A percentile compares a stretch with the other conserved stretches of the same genome.
Evolutionary conservation across 2,888 invertebrate species (phyloP).

Genomic region (Gnatocerus cornutus): DNA sequence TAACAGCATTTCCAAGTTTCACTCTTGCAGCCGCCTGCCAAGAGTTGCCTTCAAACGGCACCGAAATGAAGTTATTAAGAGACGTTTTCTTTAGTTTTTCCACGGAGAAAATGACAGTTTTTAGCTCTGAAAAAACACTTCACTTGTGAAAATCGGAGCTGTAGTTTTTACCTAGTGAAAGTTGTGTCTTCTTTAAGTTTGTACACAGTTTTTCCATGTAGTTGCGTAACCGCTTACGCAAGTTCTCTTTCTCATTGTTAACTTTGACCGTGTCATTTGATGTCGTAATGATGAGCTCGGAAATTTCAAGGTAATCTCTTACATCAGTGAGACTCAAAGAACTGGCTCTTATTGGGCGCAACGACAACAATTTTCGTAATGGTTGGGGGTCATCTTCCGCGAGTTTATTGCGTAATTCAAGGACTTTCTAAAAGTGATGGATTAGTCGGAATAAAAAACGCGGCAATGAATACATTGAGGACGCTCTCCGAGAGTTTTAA

Average conservation of each 20-base stretch:
- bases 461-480: slow-evolving; percentile 26
- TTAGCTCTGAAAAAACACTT: slow-evolving; percentile 40
- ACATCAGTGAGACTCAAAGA: slow-evolving; percentile 33
- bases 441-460: background rate
- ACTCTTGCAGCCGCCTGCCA: slow-evolving; percentile 42
- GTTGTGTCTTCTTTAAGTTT: slow-evolving; percentile 20
- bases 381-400: slow-evolving; percentile 13
- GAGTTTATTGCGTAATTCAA: slow-evolving; percentile 39
- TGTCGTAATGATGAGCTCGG: slow-evolving; percentile 43
- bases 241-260: slow-evolving; percentile 28
- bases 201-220: slow-evolving; percentile 44
- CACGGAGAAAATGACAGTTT: slow-evolving; percentile 41
- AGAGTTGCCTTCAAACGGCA: slow-evolving; percentile 46
- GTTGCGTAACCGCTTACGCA: slow-evolving; percentile 33
- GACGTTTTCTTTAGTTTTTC: slow-evolving; percentile 43
- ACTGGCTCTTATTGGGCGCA: slow-evolving; percentile 5
- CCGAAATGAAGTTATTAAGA: slow-evolving; percentile 32
- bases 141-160: slow-evolving; percentile 2
- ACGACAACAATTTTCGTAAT: slow-evolving; percentile 19
- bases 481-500: slow-evolving; percentile 41
- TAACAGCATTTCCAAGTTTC: slow-evolving; percentile 25
- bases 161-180: slow-evolving; percentile 26
- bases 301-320: slow-evolving; percentile 39
- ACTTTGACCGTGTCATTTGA: slow-evolving; percentile 29
- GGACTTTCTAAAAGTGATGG: slow-evolving; percentile 38